Evolutionary conservation across 2,113 vertebrate species (phyloP).

Genomic region (Cairina moschata): DNA sequence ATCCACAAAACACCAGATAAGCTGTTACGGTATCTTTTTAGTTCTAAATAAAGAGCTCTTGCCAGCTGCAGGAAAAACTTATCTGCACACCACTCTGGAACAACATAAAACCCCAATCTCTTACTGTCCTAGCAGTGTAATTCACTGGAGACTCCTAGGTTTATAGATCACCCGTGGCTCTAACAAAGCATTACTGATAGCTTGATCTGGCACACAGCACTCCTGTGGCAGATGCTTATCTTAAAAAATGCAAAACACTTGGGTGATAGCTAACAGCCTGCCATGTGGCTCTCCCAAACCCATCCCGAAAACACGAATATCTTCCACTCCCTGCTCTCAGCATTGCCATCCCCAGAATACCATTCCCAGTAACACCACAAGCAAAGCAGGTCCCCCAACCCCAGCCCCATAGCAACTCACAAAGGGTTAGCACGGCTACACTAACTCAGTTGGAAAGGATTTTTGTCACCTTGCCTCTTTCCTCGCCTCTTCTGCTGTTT

Average conservation of each 20-base stretch:
- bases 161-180: not conserved
- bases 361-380: not conserved
- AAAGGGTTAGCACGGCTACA: not conserved
- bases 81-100: not conserved
- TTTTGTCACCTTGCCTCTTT: conserved; percentile 45
- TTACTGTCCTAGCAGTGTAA: not conserved
- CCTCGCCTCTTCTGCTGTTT: conserved; percentile 29
- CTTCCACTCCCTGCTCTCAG: not conserved
- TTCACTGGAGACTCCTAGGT: not conserved
- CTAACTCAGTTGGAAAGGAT: conserved; percentile 32
- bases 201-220: not conserved
- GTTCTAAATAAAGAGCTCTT: not conserved
- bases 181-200: not conserved
- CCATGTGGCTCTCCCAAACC: not conserved
- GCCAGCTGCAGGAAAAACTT: not conserved
- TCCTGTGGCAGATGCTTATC: not conserved
- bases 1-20: not conserved
- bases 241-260: not conserved
- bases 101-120: not conserved
- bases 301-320: not conserved
- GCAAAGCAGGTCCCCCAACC: not conserved
- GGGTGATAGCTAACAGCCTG: not conserved
- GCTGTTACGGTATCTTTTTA: not conserved
- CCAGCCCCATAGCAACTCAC: not conserved
- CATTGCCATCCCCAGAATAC: not conserved